Percentiles rank a stretch among this genome's conserved stretches.
Conservation (phyloP, 1,140 invertebrate species). For the Zeugodacus cucurbitae region DNA sequence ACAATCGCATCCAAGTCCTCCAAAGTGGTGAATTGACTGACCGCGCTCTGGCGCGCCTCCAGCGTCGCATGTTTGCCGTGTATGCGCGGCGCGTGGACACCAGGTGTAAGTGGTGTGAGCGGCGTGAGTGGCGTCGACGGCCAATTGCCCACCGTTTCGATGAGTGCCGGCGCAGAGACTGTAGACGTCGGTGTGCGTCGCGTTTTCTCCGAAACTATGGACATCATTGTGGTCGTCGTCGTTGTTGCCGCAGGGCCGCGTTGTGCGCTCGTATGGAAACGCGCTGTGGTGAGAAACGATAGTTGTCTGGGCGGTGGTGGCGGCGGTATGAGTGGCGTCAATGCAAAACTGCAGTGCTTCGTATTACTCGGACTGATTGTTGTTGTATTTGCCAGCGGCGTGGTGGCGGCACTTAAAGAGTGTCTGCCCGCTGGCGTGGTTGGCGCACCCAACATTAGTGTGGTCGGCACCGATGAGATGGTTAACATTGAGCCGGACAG, state of each 20-base stretch:
- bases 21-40: slow-evolving; percentile 61
- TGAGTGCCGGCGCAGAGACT: slow-evolving; percentile 53
- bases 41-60: slow-evolving; percentile 58
- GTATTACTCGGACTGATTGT: slow-evolving; percentile 42
- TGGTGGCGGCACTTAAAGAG: slow-evolving; percentile 55
- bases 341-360: slow-evolving; percentile 53
- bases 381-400: slow-evolving; percentile 46
- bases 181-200: slow-evolving; percentile 33
- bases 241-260: not conserved
- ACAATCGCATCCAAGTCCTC: slow-evolving; percentile 51
- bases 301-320: slow-evolving; percentile 40
- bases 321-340: slow-evolving; percentile 49
- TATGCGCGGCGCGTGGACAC: not conserved
- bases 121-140: not conserved
- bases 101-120: not conserved
- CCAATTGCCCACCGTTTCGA: slow-evolving; percentile 46
- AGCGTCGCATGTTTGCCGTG: slow-evolving; percentile 50
- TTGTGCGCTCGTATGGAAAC: not conserved
- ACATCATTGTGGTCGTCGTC: not conserved
- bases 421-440: not conserved
- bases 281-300: slow-evolving; percentile 41
- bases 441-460: slow-evolving; percentile 46
- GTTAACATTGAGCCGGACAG: slow-evolving; percentile 56
- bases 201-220: not conserved
- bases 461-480: slow-evolving; percentile 54